A percentile compares a stretch with the other conserved stretches of the same genome.
Conservation (phyloP, 2,888 invertebrate species). For the Actias luna region DNA sequence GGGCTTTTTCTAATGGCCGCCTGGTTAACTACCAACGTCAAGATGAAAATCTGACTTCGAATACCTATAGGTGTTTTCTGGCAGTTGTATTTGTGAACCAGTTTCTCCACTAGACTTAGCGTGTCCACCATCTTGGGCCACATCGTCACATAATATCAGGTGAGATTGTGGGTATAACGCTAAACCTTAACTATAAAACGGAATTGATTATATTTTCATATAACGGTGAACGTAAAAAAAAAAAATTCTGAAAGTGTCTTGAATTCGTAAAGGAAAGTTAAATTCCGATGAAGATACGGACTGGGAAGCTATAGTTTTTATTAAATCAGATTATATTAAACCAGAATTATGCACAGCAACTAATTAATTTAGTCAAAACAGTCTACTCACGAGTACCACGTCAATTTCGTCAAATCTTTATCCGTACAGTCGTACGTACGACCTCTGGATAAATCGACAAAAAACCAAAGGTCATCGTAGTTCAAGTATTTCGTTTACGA, state of each 20-base stretch:
- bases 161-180: too few relatives aligned
- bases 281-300: not conserved
- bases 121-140: too few relatives aligned
- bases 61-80: too few relatives aligned
- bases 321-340: not conserved
- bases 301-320: not conserved
- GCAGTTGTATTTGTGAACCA: too few relatives aligned
- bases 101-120: too few relatives aligned
- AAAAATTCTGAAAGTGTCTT: not conserved
- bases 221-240: not conserved
- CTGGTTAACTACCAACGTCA: too few relatives aligned
- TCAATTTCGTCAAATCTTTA: slow-evolving; percentile 21
- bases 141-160: too few relatives aligned
- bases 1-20: too few relatives aligned
- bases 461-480: slow-evolving; percentile 59
- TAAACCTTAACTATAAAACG: too few relatives aligned
- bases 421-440: slow-evolving; percentile 24
- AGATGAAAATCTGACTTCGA: too few relatives aligned
- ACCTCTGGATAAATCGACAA: slow-evolving; percentile 33
- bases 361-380: not conserved
- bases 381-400: slow-evolving; percentile 20
- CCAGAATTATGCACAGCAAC: not conserved
- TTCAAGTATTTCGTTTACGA: slow-evolving; percentile 45
- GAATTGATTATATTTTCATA: too few relatives aligned
- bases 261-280: not conserved